Percentiles rank a stretch among this genome's conserved stretches.
Evolutionary conservation across 2,797 vertebrate genomes (phyloP).

Genomic region (Varecia variegata): DNA sequence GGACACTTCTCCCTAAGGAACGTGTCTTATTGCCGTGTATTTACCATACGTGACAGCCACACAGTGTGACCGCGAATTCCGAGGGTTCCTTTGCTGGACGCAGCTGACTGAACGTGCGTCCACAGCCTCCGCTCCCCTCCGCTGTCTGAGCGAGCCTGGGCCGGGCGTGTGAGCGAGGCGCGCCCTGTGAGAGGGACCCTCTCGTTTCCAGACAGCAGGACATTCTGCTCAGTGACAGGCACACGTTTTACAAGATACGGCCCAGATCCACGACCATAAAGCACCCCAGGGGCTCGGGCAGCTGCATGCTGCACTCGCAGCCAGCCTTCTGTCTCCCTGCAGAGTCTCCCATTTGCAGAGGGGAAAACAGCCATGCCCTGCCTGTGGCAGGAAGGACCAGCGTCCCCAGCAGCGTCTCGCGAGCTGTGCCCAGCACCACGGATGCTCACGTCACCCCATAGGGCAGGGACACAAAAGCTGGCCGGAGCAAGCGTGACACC

Average conservation of each 20-base stretch:
- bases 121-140: background rate
- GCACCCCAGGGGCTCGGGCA: background rate
- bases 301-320: no score
- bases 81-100: background rate
- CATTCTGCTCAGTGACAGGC: background rate
- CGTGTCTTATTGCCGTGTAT: background rate
- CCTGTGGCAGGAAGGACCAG: background rate
- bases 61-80: no score
- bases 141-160: background rate
- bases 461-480: background rate
- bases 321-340: background rate
- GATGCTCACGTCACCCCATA: accelerated
- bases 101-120: background rate
- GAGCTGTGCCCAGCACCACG: background rate
- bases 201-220: background rate
- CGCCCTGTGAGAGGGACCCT: background rate
- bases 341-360: background rate
- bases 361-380: background rate
- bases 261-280: background rate
- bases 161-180: background rate
- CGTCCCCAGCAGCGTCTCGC: accelerated
- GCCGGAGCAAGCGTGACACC: background rate
- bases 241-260: background rate
- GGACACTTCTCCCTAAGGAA: background rate
- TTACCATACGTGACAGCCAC: background rate